A percentile compares a stretch with the other conserved stretches of the same genome.
phyloP scores from a whole-genome alignment of 2,888 invertebrate genomes.

The Acanthococcus lagerstroemiae region DNA sequence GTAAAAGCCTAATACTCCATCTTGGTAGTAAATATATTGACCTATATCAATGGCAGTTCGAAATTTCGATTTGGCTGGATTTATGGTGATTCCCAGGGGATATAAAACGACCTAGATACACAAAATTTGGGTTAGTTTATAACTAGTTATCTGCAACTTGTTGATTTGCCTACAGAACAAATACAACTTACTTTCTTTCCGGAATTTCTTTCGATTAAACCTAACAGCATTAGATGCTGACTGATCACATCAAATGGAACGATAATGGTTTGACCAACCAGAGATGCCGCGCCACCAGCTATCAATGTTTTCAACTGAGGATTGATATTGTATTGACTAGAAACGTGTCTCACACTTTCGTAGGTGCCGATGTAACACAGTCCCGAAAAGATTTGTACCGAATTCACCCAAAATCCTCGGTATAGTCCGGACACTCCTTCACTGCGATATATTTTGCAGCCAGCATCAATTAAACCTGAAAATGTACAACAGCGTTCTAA shows the following conservation, averaged over 20 bases:
- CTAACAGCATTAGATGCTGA: slow-evolving; percentile 92
- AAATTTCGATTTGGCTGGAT: slow-evolving; percentile 52
- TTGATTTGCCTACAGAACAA: not conserved
- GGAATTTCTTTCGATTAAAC: slow-evolving; percentile 44
- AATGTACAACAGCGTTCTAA: slow-evolving; percentile 33
- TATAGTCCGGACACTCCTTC: slow-evolving; percentile 85
- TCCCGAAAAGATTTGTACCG: slow-evolving; percentile 72
- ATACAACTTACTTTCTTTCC: slow-evolving; percentile 28
- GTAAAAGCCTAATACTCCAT: slow-evolving; percentile 83
- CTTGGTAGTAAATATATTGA: slow-evolving; percentile 62
- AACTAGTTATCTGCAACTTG: not conserved
- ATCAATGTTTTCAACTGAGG: slow-evolving; percentile 65
- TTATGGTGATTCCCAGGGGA: slow-evolving; percentile 60
- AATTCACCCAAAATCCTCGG: slow-evolving; percentile 89
- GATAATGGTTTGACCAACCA: slow-evolving; percentile 88
- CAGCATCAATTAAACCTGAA: slow-evolving; percentile 72
- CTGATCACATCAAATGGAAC: slow-evolving; percentile 95
- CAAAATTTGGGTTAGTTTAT: too few relatives aligned
- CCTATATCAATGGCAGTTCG: slow-evolving; percentile 65
- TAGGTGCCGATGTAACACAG: slow-evolving; percentile 90
- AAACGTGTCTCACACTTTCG: slow-evolving; percentile 74
- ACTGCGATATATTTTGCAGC: slow-evolving; percentile 67
- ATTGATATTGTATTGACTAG: slow-evolving; percentile 54
- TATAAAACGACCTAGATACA: slow-evolving; percentile 50
- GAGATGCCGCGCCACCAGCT: slow-evolving; percentile 82